Conservation (phyloP, 2,113 vertebrate species). For the Anguilla japonica region DNA sequence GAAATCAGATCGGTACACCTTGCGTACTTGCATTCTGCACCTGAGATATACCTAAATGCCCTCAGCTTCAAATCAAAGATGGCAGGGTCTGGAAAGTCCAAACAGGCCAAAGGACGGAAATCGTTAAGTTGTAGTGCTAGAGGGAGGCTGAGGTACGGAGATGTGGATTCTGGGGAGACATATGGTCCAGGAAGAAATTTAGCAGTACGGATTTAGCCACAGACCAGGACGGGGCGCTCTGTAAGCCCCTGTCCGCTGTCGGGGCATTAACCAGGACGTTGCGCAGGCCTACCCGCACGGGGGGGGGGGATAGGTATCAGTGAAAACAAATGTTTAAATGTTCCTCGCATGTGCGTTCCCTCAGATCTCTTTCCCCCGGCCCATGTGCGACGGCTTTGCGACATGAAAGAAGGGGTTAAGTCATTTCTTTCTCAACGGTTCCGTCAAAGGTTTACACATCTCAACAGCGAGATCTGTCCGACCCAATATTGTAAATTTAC, state of each 20-base stretch:
- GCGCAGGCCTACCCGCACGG: slow-evolving; percentile 5
- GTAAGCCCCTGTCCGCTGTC: neutral
- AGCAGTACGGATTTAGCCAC: neutral
- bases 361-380: slow-evolving; percentile 33
- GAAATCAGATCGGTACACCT: too few relatives aligned
- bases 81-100: neutral
- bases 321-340: slow-evolving; percentile 7
- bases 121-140: neutral
- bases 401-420: slow-evolving; percentile 55
- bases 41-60: neutral
- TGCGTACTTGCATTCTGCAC: neutral
- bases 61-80: too few relatives aligned
- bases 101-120: neutral
- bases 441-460: slow-evolving; percentile 47
- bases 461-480: slow-evolving; percentile 58
- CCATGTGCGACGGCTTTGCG: slow-evolving; percentile 51
- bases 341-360: slow-evolving; percentile 26
- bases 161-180: neutral
- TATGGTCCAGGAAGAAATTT: neutral
- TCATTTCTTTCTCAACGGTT: slow-evolving; percentile 34
- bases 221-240: neutral
- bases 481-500: slow-evolving; percentile 62
- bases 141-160: neutral
- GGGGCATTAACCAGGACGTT: slow-evolving; percentile 3
- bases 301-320: neutral